These are phyloP conservation scores for Callospermophilus lateralis DNA, from an alignment of 2,113 vertebrate genomes.

Conservation along the genomic window DNA sequence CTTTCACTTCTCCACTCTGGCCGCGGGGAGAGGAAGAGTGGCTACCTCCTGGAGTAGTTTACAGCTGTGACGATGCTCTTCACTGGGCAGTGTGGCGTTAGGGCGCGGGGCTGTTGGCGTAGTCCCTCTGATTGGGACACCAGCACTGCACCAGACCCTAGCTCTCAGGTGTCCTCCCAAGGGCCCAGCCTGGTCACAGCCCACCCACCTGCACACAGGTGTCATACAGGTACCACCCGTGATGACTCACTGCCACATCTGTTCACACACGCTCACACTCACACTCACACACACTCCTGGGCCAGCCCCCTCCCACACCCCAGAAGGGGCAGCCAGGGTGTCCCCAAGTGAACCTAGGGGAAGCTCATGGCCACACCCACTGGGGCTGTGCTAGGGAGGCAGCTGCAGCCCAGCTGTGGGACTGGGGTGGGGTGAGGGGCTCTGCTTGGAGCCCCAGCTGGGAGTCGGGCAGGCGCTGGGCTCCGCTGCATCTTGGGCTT, in stretches of 20 bases:
- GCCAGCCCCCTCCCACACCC: neutral
- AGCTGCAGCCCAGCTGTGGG: slow-evolving; percentile 74
- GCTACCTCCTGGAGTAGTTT: neutral
- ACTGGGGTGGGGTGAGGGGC: neutral
- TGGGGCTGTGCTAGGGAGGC: slow-evolving; percentile 39
- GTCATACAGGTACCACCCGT: neutral
- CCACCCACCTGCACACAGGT: neutral
- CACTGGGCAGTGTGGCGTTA: neutral
- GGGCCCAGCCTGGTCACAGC: neutral
- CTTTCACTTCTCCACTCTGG: neutral
- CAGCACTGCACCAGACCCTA: neutral
- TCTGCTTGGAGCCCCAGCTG: slow-evolving; percentile 38
- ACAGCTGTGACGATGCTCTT: neutral
- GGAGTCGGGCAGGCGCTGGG: neutral
- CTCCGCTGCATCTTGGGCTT: neutral
- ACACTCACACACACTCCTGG: neutral
- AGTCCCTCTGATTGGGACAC: neutral
- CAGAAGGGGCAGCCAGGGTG: slow-evolving; percentile 28
- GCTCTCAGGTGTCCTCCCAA: neutral
- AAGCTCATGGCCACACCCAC: neutral
- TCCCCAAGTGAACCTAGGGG: slow-evolving; percentile 65
- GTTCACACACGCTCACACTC: neutral
- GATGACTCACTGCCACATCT: neutral
- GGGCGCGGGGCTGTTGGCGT: neutral
- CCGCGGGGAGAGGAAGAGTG: neutral